Evolutionary conservation across 2,113 vertebrate species (phyloP).

Genomic region (Pardalotus punctatus): DNA sequence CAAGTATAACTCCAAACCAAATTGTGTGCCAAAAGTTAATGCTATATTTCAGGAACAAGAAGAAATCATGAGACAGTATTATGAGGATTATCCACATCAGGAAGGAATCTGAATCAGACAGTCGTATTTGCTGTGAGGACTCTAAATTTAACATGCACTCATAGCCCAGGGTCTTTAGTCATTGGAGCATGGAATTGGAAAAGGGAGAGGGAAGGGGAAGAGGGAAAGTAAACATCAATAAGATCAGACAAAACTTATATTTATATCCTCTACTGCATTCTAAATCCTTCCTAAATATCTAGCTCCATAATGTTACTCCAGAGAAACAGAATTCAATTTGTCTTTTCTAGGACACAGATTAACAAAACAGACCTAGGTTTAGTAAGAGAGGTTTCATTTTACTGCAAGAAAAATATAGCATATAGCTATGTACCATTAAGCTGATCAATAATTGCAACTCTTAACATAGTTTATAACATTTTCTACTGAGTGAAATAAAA

Average conservation of each 20-base stretch:
- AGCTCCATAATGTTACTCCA: neutral
- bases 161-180: constrained; percentile 2
- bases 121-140: neutral
- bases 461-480: neutral
- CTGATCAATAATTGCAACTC: neutral
- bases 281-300: neutral
- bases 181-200: neutral
- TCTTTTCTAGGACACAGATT: neutral
- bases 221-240: neutral
- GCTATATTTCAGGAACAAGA: neutral
- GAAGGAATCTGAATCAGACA: neutral
- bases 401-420: neutral
- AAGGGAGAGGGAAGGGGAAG: neutral
- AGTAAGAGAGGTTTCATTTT: neutral
- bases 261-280: neutral
- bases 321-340: neutral
- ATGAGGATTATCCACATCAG: constrained; percentile 10
- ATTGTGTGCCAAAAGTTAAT: neutral
- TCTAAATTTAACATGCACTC: constrained; percentile 23
- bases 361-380: neutral
- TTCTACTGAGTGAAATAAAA: neutral
- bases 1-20: neutral
- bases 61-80: neutral
- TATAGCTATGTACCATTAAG: neutral
- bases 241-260: neutral